Percentiles rank a stretch among this genome's conserved stretches.
phyloP scores from a whole-genome alignment of 2,797 vertebrate species.

The Tauraco hartlaubi region DNA sequence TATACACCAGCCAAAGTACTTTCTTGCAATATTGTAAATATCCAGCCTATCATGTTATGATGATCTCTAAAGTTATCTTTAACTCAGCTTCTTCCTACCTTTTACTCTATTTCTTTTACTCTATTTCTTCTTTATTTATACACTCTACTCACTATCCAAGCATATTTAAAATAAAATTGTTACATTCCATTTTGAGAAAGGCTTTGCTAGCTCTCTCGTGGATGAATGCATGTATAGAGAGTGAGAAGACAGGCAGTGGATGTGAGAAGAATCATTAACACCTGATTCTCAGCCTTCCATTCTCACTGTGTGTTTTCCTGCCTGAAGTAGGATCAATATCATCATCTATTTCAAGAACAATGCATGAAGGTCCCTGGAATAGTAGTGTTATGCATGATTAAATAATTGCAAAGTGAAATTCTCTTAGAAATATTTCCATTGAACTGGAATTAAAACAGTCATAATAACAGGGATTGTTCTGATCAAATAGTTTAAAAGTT shows the following conservation, averaged over 20 bases:
- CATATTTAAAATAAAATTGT: background rate
- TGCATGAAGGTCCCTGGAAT: background rate
- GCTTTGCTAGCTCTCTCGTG: background rate
- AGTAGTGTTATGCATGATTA: background rate
- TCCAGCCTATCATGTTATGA: background rate
- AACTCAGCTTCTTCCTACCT: background rate
- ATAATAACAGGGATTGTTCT: background rate
- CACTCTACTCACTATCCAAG: background rate
- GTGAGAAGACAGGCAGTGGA: background rate
- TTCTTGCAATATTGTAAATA: background rate
- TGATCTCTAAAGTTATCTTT: background rate
- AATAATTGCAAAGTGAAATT: conserved; percentile 7
- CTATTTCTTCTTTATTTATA: background rate
- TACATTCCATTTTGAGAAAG: background rate
- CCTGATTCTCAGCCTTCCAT: background rate
- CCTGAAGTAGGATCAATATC: background rate
- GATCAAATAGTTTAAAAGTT: background rate
- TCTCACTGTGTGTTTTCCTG: background rate
- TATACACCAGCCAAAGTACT: background rate
- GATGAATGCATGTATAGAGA: background rate
- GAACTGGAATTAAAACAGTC: background rate
- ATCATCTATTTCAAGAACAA: background rate
- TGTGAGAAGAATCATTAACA: conserved; percentile 27
- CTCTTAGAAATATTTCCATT: background rate
- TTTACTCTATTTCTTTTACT: conserved; percentile 16